Base-by-base conservation (phyloP, 2,888 invertebrate species). In the Carabus problematicus region DNA sequence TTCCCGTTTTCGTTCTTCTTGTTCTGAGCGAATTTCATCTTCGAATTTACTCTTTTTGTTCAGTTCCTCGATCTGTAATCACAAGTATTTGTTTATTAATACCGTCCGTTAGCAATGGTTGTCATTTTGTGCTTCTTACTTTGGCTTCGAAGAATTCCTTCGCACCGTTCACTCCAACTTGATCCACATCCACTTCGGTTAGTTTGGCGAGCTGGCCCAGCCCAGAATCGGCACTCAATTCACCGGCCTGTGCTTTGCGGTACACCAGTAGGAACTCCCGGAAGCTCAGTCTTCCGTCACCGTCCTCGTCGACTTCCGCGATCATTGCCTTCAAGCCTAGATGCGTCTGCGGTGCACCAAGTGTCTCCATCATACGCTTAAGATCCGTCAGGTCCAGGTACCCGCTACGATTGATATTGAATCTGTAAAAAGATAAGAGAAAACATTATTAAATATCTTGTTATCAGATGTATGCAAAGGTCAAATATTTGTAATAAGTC, bases 111-210 rank as follows among this genome's bases (percentile, higher is more conserved):
- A 6, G 3, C 29, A 29, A 29, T 29, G n/a, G n/a, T n/a, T n/a
- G n/a, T n/a, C n/a, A n/a, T n/a, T n/a, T n/a, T n/a, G n/a, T n/a
- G n/a, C n/a, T n/a, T 49, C 45, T 18, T 80, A 91, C 91, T 85
- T 97, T 97, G 0, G 96, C 95, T 84, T 97, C 95, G 78, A 97
- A 97, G 85, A 97, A 97, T 78, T 92, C 91, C 80, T 97, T 97
- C 42, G 97, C 97, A 11, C 96, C 97, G 73, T 91, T 92, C 0
- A 97, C 97, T 0, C 97, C 97, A 16, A 95, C 95, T 84, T 95
- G 91, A 73, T 95, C 94, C 0, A 97, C 97, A 78, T 95, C 91
- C 70, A 97, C 92, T 83, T 97, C 97, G 6, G 94, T 93, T 40
- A 97, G 84, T 73, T 90, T 87, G 8, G 96, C 97, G 75, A 97